Evolutionary conservation across 2,888 invertebrate genomes (phyloP).

Genomic region (Lagria hirta): DNA sequence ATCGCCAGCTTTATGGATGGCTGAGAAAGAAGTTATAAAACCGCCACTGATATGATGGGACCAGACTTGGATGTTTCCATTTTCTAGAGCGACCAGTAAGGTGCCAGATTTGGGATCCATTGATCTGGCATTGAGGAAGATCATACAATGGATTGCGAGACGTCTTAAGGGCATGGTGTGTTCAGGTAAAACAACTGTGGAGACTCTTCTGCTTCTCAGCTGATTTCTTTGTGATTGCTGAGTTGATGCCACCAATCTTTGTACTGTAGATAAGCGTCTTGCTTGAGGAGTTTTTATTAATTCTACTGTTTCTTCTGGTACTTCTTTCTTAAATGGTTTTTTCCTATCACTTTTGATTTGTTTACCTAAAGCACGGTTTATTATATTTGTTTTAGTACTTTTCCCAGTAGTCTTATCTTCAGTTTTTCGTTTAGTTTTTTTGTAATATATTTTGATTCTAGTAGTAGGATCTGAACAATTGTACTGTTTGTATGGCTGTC

Average conservation of each 20-base stretch:
- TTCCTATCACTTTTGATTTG: slow-evolving; percentile 2
- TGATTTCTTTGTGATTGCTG: slow-evolving; percentile 3
- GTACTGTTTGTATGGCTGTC: slow-evolving; percentile 65
- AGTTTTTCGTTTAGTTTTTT: slow-evolving; percentile 41
- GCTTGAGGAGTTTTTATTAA: slow-evolving; percentile 1
- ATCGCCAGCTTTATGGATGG: slow-evolving; percentile 67
- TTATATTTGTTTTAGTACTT: slow-evolving; percentile 10
- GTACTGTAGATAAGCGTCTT: slow-evolving; percentile 6
- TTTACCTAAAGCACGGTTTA: slow-evolving; percentile 13
- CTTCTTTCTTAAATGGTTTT: not conserved
- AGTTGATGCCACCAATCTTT: slow-evolving; percentile 1
- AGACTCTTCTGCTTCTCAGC: slow-evolving; percentile 48
- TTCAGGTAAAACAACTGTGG: slow-evolving; percentile 53
- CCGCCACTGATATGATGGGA: slow-evolving; percentile 77
- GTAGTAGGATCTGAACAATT: slow-evolving; percentile 60
- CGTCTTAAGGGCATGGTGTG: slow-evolving; percentile 53
- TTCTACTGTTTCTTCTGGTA: slow-evolving; percentile 1
- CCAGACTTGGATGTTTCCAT: slow-evolving; percentile 78
- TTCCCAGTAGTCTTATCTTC: slow-evolving; percentile 8
- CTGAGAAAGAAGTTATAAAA: slow-evolving; percentile 68
- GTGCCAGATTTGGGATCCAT: slow-evolving; percentile 61
- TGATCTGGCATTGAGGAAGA: slow-evolving; percentile 66
- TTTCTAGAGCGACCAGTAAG: slow-evolving; percentile 71
- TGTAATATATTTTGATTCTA: slow-evolving; percentile 61
- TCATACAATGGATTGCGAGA: slow-evolving; percentile 65